Base-by-base conservation (phyloP, 2,888 invertebrate species). In the Cecidostiba fungosa region DNA sequence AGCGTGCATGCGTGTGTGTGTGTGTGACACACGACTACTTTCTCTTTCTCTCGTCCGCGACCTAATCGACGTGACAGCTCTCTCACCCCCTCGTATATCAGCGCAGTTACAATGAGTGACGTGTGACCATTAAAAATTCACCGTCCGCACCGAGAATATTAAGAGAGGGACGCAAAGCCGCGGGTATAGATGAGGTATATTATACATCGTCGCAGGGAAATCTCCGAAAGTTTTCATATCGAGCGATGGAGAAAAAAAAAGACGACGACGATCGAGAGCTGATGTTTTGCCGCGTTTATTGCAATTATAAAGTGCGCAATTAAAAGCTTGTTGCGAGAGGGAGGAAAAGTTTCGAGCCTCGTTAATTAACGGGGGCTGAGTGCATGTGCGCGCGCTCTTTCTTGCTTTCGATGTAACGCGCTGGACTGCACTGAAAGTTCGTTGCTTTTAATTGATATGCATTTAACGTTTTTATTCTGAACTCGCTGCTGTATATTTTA, bases 61-160 rank as follows among this genome's bases (percentile, higher is more conserved):
- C 89, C 87, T 91, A 90, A 91, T 90, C 91, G 91, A 90, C 91
- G 89, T 90, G 90, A 90, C 91, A 90, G 90, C 59, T 79, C 84
- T 84, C n/a, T 59, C 54, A 59, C 77, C 86, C 88, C 88, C 86
- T 87, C 88, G 88, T 89, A 90, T 90, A 90, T 90, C 90, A 90
- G 88, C 89, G 89, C 89, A 91, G 89, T 90, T 90, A 90, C 90
- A 90, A 91, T 90, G 91, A 91, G 89, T 90, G 91, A 90, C 90
- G 90, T 59, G 54, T 88, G 82, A 72, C 80, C 50, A 88, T 90
- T 89, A 91, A 90, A 90, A 86, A 91, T 91, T 90, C 90, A 91
- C 80, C 84, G 74, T n/a, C n/a, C 39, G 26, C 70, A 23, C 32
- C 36, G 70, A 43, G 50, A 66, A 78, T 84, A 84, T 84, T 79